phyloP scores from a whole-genome alignment of 2,797 vertebrate genomes.

The Eutrigla gurnardus region DNA sequence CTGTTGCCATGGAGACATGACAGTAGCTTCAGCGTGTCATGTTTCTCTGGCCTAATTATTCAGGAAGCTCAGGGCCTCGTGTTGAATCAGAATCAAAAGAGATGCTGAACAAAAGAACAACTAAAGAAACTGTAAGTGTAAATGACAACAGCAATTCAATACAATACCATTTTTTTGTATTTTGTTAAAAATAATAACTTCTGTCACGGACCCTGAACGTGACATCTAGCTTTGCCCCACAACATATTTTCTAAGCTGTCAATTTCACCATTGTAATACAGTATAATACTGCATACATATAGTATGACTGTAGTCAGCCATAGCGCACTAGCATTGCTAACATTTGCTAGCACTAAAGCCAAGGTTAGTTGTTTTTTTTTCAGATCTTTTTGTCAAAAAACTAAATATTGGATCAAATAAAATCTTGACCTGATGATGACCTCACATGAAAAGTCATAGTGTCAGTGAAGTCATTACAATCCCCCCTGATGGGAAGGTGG shows the following conservation, averaged over 20 bases:
- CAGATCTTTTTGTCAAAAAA: too few species aligned
- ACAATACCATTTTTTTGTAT: background rate
- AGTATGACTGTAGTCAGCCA: too few species aligned
- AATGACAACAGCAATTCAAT: background rate
- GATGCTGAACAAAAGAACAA: background rate
- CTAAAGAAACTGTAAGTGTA: background rate
- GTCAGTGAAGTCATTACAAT: too few species aligned
- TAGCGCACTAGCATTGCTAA: too few species aligned
- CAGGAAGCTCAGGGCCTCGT: slow-evolving; percentile 12
- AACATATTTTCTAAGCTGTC: background rate
- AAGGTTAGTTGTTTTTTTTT: too few species aligned
- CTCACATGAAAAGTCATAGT: too few species aligned
- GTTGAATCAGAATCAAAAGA: slow-evolving; percentile 2
- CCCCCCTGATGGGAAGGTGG: too few species aligned
- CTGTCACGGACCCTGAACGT: background rate
- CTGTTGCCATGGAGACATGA: slow-evolving; percentile 56
- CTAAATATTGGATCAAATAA: too few species aligned
- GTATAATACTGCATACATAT: too few species aligned
- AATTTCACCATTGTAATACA: background rate
- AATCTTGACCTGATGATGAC: too few species aligned
- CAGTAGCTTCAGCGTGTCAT: slow-evolving; percentile 32
- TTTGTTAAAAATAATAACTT: background rate
- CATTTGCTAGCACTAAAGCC: too few species aligned
- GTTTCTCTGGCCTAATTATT: slow-evolving; percentile 31
- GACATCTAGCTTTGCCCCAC: background rate